Evolutionary conservation across 2,888 invertebrate genomes (phyloP).

Genomic region (Limnephilus auricula): DNA sequence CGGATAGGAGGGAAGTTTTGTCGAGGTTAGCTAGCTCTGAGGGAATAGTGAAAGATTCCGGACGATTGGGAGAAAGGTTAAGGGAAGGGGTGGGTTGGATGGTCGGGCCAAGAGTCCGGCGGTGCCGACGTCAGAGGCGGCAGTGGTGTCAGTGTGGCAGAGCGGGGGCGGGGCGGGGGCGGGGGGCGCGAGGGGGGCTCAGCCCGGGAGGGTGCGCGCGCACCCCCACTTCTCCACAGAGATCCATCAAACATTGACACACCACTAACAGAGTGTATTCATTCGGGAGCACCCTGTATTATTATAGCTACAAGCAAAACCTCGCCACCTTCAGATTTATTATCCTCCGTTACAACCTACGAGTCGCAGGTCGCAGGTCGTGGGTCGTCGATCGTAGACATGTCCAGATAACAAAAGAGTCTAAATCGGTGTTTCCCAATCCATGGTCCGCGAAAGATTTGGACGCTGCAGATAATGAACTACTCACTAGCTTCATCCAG

Average conservation of each 20-base stretch:
- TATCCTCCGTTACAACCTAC: neutral
- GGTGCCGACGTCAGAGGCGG: slow-evolving; percentile 66
- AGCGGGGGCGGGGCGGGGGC: slow-evolving; percentile 60
- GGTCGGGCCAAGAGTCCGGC: slow-evolving; percentile 67
- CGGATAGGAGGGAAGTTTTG: slow-evolving; percentile 66
- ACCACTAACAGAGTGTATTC: neutral
- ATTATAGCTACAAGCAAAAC: no score
- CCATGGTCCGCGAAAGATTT: no score
- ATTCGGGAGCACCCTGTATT: neutral
- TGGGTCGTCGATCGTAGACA: no score
- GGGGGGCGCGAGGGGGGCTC: slow-evolving; percentile 67
- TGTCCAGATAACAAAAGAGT: no score
- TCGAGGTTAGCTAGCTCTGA: slow-evolving; percentile 67
- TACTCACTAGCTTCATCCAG: no score
- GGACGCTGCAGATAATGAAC: no score
- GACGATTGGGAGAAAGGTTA: slow-evolving; percentile 58
- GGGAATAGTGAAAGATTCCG: slow-evolving; percentile 66
- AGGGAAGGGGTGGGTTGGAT: slow-evolving; percentile 68
- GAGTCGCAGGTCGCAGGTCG: no score
- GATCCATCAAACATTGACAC: slow-evolving; percentile 9
- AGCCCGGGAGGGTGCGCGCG: slow-evolving; percentile 63
- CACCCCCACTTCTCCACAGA: slow-evolving; percentile 15
- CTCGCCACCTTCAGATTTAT: neutral
- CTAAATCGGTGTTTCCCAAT: no score
- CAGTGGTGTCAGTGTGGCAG: slow-evolving; percentile 59